phyloP scores from a whole-genome alignment of 2,797 vertebrate genomes.

The Gephyroberyx darwinii region DNA sequence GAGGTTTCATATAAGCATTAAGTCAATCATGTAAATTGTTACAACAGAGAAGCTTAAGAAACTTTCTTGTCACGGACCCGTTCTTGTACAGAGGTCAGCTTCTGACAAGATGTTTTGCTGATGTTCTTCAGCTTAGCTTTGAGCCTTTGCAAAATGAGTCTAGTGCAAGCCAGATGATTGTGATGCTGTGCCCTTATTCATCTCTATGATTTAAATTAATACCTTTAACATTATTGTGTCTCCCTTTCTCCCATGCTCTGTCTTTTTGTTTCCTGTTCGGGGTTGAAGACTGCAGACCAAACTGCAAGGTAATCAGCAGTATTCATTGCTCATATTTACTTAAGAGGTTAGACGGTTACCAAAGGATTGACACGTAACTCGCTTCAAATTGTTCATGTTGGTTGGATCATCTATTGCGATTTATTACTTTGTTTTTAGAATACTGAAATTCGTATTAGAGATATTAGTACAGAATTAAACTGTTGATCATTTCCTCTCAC shows the following conservation, averaged over 20 bases:
- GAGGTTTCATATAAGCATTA: neutral
- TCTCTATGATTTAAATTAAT: conserved; percentile 33
- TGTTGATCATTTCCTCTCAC: neutral
- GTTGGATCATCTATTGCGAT: neutral
- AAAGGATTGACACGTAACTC: neutral
- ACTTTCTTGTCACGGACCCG: conserved; percentile 3
- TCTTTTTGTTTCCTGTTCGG: conserved; percentile 8
- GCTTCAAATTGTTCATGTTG: neutral
- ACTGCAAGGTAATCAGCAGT: conserved; percentile 88
- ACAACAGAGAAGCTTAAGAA: neutral
- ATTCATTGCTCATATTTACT: neutral
- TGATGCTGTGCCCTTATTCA: neutral
- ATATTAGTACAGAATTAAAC: neutral
- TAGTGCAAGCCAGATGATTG: conserved; percentile 8
- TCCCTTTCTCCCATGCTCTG: conserved; percentile 28
- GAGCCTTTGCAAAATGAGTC: conserved; percentile 37
- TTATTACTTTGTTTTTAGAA: neutral
- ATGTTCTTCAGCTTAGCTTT: conserved; percentile 40
- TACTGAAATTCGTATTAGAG: neutral
- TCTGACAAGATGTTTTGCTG: conserved; percentile 35
- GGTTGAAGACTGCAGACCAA: conserved; percentile 90
- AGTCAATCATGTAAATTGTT: neutral
- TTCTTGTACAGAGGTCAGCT: neutral
- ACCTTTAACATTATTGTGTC: conserved; percentile 16
- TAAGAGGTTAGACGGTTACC: neutral